These are phyloP conservation scores for Erythrocercus mccallii DNA, from an alignment of 2,113 vertebrate genomes.

Conservation along the genomic window DNA sequence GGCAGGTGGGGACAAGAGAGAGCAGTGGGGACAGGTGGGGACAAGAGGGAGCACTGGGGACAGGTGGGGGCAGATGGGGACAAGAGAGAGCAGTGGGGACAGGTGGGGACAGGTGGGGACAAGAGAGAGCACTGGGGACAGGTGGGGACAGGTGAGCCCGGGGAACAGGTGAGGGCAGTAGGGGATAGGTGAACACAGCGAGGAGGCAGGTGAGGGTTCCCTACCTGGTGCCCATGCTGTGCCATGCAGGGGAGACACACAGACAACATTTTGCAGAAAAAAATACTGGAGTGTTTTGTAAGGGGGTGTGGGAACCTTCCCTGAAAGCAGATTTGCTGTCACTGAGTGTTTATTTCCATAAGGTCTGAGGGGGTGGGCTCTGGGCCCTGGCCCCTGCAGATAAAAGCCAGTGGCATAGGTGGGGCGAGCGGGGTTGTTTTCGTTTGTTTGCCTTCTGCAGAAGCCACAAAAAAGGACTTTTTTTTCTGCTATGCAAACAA, in stretches of 20 bases:
- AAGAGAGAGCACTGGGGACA: neutral
- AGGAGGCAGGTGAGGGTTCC: neutral
- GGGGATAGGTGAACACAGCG: neutral
- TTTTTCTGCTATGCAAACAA: neutral
- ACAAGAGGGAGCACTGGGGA: no score
- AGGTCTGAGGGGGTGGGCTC: neutral
- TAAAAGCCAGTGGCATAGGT: neutral
- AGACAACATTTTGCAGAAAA: neutral
- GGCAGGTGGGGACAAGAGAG: neutral
- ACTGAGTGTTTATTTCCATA: neutral
- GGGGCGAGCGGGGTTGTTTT: constrained; percentile 15
- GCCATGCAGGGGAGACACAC: neutral
- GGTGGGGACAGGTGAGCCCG: neutral
- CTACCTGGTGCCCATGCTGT: neutral
- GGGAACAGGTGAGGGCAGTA: neutral
- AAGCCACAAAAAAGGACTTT: constrained; percentile 18
- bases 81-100: no score
- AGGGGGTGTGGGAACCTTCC: neutral
- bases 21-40: no score
- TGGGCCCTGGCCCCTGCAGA: neutral
- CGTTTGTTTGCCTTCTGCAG: neutral
- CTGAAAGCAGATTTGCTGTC: neutral
- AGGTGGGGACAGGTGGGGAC: no score
- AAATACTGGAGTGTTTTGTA: neutral
- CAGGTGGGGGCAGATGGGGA: no score